These are phyloP conservation scores for Rhyacophila brunnea DNA, from an alignment of 1,140 invertebrate genomes.

Conservation along the genomic window DNA sequence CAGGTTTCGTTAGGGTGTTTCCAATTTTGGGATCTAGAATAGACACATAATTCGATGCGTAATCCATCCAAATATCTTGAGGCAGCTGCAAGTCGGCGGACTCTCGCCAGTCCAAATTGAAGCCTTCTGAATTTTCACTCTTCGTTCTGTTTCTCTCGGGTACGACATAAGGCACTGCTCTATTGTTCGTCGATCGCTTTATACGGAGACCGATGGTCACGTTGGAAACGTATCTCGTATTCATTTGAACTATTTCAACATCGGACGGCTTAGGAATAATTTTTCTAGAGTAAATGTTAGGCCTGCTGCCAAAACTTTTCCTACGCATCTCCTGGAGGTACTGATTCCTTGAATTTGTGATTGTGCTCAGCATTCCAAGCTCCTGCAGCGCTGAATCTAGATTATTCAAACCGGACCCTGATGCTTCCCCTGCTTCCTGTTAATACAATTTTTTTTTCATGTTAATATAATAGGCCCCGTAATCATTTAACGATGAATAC, in stretches of 20 bases:
- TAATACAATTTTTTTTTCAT: no score
- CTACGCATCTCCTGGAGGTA: constrained; percentile 51
- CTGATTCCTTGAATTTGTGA: constrained; percentile 55
- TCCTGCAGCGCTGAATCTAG: constrained; percentile 58
- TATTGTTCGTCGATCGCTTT: constrained; percentile 50
- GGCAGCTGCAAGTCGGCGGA: not conserved
- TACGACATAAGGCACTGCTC: constrained; percentile 50
- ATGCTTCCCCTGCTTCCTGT: constrained; percentile 19
- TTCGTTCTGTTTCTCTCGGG: constrained; percentile 57
- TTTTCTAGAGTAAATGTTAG: constrained; percentile 38
- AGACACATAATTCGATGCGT: constrained; percentile 29
- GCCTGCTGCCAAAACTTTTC: constrained; percentile 40
- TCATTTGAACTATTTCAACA: constrained; percentile 52
- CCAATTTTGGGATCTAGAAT: constrained; percentile 30
- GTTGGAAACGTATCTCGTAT: constrained; percentile 57
- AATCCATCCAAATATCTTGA: constrained; percentile 32
- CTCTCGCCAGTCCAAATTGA: constrained; percentile 14
- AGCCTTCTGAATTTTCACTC: constrained; percentile 59
- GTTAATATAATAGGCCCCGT: no score
- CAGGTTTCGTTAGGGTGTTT: constrained; percentile 9
- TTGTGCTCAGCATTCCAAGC: constrained; percentile 57
- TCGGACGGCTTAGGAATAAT: constrained; percentile 10
- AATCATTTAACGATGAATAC: no score
- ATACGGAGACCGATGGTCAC: constrained; percentile 58
- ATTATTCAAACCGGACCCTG: constrained; percentile 41